phyloP scores from a whole-genome alignment of 2,888 invertebrate species.

The Camptogramma bilineatum region DNA sequence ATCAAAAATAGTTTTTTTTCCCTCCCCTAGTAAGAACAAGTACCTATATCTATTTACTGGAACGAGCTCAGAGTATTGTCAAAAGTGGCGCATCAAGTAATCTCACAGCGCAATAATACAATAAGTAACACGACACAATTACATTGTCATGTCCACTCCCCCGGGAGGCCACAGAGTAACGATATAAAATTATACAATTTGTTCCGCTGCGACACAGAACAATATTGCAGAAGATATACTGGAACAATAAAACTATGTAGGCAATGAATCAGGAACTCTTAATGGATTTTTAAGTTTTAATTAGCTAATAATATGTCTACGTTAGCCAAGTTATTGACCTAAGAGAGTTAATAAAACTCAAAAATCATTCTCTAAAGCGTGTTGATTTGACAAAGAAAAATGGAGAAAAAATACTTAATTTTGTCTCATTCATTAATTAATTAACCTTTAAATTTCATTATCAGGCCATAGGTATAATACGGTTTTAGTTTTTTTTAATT shows the following conservation, averaged over 20 bases:
- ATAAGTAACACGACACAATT: constrained; percentile 38
- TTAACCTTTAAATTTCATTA: too few species aligned
- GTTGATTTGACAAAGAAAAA: too few species aligned
- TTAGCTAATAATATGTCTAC: too few species aligned
- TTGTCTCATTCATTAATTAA: too few species aligned
- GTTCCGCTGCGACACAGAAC: constrained; percentile 6
- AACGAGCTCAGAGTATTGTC: not conserved
- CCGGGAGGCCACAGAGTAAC: constrained; percentile 11
- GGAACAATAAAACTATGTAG: not conserved
- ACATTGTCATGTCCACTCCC: constrained; percentile 21
- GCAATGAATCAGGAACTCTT: too few species aligned
- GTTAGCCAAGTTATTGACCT: too few species aligned
- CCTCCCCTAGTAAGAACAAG: not conserved
- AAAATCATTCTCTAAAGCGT: too few species aligned
- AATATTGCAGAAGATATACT: not conserved
- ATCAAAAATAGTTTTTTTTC: not conserved
- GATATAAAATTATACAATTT: constrained; percentile 19
- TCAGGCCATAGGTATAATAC: too few species aligned
- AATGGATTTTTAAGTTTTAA: too few species aligned
- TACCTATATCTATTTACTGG: not conserved
- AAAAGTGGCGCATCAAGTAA: constrained; percentile 18
- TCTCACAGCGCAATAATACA: constrained; percentile 27
- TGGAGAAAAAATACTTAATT: too few species aligned
- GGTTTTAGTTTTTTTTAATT: too few species aligned
- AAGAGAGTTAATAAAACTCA: too few species aligned